Percentiles rank a stretch among this genome's conserved stretches.
Evolutionary conservation across 2,113 vertebrate genomes (phyloP).

Genomic region (Colossoma macropomum): DNA sequence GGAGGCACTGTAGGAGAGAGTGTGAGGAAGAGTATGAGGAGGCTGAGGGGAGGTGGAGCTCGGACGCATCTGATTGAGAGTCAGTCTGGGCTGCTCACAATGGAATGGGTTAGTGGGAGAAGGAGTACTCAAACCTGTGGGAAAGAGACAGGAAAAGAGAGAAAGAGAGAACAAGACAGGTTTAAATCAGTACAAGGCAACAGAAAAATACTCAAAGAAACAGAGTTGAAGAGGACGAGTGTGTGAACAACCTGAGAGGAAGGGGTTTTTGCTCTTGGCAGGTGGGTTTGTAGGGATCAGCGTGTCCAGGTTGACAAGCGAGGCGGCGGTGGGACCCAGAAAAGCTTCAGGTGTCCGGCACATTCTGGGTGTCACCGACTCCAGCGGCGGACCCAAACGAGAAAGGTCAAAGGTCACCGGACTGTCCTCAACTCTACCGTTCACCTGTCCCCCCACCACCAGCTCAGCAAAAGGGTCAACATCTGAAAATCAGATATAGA

Average conservation of each 20-base stretch:
- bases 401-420: slow-evolving; percentile 81
- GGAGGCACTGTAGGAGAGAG: slow-evolving; percentile 89
- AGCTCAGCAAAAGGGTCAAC: slow-evolving; percentile 82
- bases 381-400: slow-evolving; percentile 78
- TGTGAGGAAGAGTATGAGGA: slow-evolving; percentile 67
- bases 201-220: neutral
- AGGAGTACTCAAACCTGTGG: slow-evolving; percentile 84
- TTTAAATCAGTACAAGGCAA: neutral
- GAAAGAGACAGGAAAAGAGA: neutral
- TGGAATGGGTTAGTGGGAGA: slow-evolving; percentile 92
- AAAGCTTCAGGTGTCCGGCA: slow-evolving; percentile 91
- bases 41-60: slow-evolving; percentile 83
- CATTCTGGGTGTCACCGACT: slow-evolving; percentile 67
- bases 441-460: slow-evolving; percentile 76
- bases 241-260: slow-evolving; percentile 82
- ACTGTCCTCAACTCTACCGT: slow-evolving; percentile 77
- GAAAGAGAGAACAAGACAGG: neutral
- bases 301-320: slow-evolving; percentile 91
- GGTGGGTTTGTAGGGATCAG: slow-evolving; percentile 79
- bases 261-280: slow-evolving; percentile 88
- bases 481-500: slow-evolving; percentile 65
- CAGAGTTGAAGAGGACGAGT: neutral
- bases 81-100: slow-evolving; percentile 85
- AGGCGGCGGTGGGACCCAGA: slow-evolving; percentile 88
- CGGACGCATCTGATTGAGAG: slow-evolving; percentile 92